Evolutionary conservation across 1,140 invertebrate species (phyloP), one percentile per base, ranked within the genome.

Genomic region (Pollicipes pollicipes): DNA sequence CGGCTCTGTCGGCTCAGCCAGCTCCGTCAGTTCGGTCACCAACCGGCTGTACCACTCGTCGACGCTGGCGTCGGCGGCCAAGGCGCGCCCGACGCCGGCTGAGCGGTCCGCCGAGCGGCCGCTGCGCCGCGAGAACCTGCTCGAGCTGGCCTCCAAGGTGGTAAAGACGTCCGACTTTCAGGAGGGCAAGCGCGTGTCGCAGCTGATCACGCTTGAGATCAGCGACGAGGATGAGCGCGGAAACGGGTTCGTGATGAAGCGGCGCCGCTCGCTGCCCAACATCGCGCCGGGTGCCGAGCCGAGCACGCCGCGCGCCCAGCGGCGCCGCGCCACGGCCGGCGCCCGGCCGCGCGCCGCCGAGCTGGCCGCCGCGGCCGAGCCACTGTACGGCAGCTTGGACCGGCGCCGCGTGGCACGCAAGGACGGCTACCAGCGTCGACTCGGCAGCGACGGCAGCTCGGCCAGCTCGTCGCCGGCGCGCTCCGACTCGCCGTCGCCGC

Each of bases 21-120:
- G 45, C 45, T 58, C 64, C 28, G 64, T 66, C 27, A 66, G 64
- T 72, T 73, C 69, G n/a, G 72, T 74, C 32, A 73, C 73, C 58
- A 80, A 81, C 69, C 79, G 83, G 32, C 75, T 85, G 32, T 83
- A 83, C 70, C 77, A 79, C 4, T 82, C 83, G 72, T 81, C 81
- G 27, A 85, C 84, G 26, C 84, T 82, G 77, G 81, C 84, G 13
- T 85, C 83, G 24, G 76, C 82, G 26, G 83, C 84, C 73, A 85
- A 85, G 77, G 70, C 73, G 69, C 73, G 71, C 29, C 28, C 63
- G 28, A 29, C 45, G 24, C 70, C 71, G 30, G 68, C 69, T 3
- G 45, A 30, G 24, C 45, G 35, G 0, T 68, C 70, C 27, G 0
- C 35, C 29, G 67, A 70, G 68, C 45, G 35, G 27, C 64, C 64